Evolutionary conservation across 2,888 invertebrate genomes (phyloP).

Genomic region (Nasonovia ribisnigri): DNA sequence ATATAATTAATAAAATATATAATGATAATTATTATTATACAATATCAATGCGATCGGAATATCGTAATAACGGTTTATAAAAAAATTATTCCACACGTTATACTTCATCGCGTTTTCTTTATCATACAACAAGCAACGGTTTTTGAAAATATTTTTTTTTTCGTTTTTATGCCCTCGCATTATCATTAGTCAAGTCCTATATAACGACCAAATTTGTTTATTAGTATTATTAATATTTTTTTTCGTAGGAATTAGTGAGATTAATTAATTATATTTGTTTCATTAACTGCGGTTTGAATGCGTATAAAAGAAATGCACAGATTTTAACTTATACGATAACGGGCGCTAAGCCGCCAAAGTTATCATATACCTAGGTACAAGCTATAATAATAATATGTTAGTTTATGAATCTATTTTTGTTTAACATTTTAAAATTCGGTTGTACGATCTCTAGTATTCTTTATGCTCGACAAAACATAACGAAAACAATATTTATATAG

Average conservation of each 20-base stretch:
- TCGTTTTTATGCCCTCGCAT: slow-evolving; percentile 27
- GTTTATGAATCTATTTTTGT: slow-evolving; percentile 39
- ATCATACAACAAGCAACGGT: background rate
- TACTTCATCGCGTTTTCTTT: background rate
- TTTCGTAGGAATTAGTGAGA: slow-evolving; percentile 51
- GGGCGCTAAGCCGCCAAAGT: slow-evolving; percentile 6
- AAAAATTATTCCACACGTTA: background rate
- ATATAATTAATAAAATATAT: too few relatives aligned
- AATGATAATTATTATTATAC: background rate
- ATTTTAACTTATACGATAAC: slow-evolving; percentile 18
- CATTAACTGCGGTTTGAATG: background rate
- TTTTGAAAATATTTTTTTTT: background rate
- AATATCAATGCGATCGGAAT: background rate
- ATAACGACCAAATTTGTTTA: slow-evolving; percentile 29
- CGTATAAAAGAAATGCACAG: slow-evolving; percentile 8
- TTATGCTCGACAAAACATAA: slow-evolving; percentile 52
- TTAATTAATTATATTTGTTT: slow-evolving; percentile 50
- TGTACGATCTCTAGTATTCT: slow-evolving; percentile 58
- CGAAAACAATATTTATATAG: slow-evolving; percentile 35
- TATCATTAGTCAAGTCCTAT: slow-evolving; percentile 15
- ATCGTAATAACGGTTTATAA: background rate
- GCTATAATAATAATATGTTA: slow-evolving; percentile 11
- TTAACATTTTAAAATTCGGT: slow-evolving; percentile 44
- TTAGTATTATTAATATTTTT: slow-evolving; percentile 28
- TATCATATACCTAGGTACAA: background rate